Base-by-base conservation (phyloP, 2,113 vertebrate genomes). In the Chamaetylas fuelleborni region DNA sequence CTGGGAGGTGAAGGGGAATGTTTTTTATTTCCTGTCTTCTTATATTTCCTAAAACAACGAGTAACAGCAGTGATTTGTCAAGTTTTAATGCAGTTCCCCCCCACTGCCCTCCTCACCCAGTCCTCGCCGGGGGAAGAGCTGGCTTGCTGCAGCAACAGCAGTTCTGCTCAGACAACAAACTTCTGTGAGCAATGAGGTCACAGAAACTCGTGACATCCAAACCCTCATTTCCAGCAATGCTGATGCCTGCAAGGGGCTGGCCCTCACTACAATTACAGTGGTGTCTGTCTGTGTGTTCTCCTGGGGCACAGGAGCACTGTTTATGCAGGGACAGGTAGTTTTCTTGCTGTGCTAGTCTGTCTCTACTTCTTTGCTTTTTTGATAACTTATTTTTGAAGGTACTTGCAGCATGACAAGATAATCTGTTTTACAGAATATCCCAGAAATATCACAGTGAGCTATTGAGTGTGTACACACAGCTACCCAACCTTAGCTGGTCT, bases 41-140 rank as follows among this genome's bases (percentile, higher is more conserved):
- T 54, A 26, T 4, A 48, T 12, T 64, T 76, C 53, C 62, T 56
- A 7, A n/a, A 86, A 11, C 16, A 51, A 19, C 0, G 0, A 65
- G 25, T 20, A 29, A 40, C 58, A 65, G 58, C 54, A 73, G 34
- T 14, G 29, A 86, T 66, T 62, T 42, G 23, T 48, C 18, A 58
- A 23, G 12, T 53, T 81, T 51, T 53, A 53, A n/a, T 29, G 33
- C n/a, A 25, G 22, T 34, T 74, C 61, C 31, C 45, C 73, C 25
- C 62, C 48, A 16, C 0, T 71, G n/a, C 26, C 28, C 42, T 90
- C 58, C 33, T 16, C n/a, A 42, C 13, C 2, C 42, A 43, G 45
- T 15, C 36, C 25, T 69, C 1, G 5, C 13, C 0, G 0, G 2
- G 31, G 24, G 51, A 12, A 80, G 29, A 74, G 24, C 40, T 72